Conservation (phyloP, 2,113 vertebrate genomes). For the Litocranius walleri region DNA sequence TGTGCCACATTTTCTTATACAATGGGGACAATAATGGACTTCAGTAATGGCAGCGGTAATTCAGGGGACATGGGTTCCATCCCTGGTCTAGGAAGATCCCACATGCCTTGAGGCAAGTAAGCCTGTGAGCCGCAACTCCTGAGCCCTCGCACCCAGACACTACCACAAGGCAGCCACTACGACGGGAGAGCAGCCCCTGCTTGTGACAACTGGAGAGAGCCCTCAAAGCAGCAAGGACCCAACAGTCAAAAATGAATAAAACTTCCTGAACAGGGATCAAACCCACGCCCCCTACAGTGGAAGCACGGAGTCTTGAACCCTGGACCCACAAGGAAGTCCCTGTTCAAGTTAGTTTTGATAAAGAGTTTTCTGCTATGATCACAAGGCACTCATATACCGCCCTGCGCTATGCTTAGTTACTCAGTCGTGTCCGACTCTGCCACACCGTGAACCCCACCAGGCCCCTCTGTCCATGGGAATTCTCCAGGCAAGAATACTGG, state of each 20-base stretch:
- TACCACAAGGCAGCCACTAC: not conserved
- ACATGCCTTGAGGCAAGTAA: not conserved
- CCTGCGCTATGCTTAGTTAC: not conserved
- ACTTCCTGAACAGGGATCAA: not conserved
- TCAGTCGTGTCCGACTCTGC: not conserved
- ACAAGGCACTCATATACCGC: not conserved
- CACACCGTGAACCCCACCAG: rapidly evolving
- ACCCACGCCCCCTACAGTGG: not conserved
- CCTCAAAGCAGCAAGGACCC: not conserved
- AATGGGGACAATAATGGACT: not conserved
- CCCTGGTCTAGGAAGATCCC: not conserved
- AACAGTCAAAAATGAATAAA: not conserved
- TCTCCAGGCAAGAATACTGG: not conserved
- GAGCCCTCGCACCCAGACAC: rapidly evolving
- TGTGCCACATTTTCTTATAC: not conserved
- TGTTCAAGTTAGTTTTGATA: not conserved
- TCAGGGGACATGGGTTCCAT: not conserved
- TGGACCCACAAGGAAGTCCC: not conserved
- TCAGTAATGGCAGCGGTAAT: not conserved
- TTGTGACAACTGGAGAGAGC: not conserved
- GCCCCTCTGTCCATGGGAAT: not conserved
- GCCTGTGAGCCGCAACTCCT: not conserved
- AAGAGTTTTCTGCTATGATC: not conserved
- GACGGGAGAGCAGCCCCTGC: not conserved
- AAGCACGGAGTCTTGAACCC: not conserved